Percentiles rank a stretch among this genome's conserved stretches.
phyloP scores from a whole-genome alignment of 1,140 invertebrate genomes.

The Sarcophaga peregrina region DNA sequence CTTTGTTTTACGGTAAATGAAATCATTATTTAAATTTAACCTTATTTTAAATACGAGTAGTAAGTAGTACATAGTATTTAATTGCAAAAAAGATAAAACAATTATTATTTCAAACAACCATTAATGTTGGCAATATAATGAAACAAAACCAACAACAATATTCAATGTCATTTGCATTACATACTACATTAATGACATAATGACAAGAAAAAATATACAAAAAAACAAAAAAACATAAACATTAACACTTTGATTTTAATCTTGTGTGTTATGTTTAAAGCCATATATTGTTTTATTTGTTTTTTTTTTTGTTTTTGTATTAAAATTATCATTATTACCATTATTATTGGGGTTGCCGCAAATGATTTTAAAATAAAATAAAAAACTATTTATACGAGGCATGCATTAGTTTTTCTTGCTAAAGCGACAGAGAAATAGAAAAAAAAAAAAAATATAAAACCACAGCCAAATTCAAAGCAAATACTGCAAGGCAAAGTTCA shows the following conservation, averaged over 20 bases:
- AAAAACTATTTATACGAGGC: neutral
- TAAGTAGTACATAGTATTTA: too few species aligned
- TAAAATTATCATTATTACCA: too few species aligned
- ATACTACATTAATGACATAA: slow-evolving; percentile 35
- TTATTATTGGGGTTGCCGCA: too few species aligned
- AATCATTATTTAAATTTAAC: slow-evolving; percentile 37
- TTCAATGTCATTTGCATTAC: slow-evolving; percentile 39
- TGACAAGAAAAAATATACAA: slow-evolving; percentile 29
- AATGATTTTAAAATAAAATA: too few species aligned
- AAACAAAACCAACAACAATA: neutral
- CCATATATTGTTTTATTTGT: neutral
- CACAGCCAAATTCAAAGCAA: neutral
- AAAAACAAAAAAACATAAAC: neutral
- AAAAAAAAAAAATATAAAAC: too few species aligned
- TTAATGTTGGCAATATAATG: neutral
- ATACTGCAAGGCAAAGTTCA: neutral
- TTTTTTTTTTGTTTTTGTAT: neutral
- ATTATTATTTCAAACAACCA: neutral
- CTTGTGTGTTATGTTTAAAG: neutral
- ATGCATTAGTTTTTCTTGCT: neutral
- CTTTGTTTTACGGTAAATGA: neutral
- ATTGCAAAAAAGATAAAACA: too few species aligned
- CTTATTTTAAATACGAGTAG: slow-evolving; percentile 30
- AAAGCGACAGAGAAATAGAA: too few species aligned
- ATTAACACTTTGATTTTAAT: slow-evolving; percentile 42